These are phyloP conservation scores for Lomographa bimaculata DNA, from an alignment of 2,888 invertebrate genomes.

Conservation along the genomic window DNA sequence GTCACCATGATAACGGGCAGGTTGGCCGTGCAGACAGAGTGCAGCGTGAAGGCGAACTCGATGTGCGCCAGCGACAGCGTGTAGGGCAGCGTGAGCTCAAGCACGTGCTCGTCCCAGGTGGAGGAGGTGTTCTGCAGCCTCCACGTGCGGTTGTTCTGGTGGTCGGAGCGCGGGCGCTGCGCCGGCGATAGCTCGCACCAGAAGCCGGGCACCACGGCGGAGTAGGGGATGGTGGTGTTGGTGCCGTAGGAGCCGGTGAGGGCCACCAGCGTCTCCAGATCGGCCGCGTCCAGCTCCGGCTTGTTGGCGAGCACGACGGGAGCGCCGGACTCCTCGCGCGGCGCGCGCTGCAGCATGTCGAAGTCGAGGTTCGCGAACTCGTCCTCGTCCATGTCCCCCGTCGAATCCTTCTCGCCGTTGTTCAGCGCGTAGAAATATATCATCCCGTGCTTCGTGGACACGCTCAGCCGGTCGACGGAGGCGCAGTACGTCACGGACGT, in stretches of 20 bases:
- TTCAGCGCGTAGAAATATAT: slow-evolving; percentile 92
- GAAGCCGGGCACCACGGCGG: slow-evolving; percentile 95
- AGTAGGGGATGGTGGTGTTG: slow-evolving; percentile 84
- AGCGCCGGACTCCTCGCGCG: slow-evolving; percentile 60
- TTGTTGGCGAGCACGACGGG: slow-evolving; percentile 84
- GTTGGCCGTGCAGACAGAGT: slow-evolving; percentile 88
- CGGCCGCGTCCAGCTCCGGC: slow-evolving; percentile 79
- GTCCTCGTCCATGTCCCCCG: slow-evolving; percentile 89
- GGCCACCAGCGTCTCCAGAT: slow-evolving; percentile 87
- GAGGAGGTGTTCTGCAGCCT: slow-evolving; percentile 93
- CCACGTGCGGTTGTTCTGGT: slow-evolving; percentile 95
- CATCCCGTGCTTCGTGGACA: slow-evolving; percentile 90
- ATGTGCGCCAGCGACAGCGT: slow-evolving; percentile 93
- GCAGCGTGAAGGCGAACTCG: slow-evolving; percentile 93
- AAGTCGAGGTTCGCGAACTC: slow-evolving; percentile 80
- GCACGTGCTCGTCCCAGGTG: slow-evolving; percentile 96
- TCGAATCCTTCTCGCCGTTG: slow-evolving; percentile 87
- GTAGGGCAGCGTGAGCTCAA: slow-evolving; percentile 93
- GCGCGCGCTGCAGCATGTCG: slow-evolving; percentile 68
- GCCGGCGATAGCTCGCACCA: slow-evolving; percentile 97
- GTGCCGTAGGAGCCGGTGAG: slow-evolving; percentile 90
- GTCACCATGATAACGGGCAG: slow-evolving; percentile 92
- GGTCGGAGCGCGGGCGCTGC: slow-evolving; percentile 94
- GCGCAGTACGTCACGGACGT: slow-evolving; percentile 94
- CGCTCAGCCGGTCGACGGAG: slow-evolving; percentile 94